Evolutionary conservation across 2,113 vertebrate genomes (phyloP).

Genomic region (Siphamia tubifer): DNA sequence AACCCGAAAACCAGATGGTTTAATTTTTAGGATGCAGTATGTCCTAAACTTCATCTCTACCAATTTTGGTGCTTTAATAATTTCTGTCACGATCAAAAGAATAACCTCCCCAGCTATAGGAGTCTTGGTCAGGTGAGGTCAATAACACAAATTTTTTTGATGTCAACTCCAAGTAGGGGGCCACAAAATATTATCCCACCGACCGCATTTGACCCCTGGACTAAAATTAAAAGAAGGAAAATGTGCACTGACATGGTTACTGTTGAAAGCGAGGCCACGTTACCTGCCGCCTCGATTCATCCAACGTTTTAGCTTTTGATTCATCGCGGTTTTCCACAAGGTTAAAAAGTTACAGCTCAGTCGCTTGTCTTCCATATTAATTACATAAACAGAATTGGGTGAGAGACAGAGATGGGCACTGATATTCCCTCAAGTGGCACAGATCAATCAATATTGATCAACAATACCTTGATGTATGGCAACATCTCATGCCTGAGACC

Average conservation of each 20-base stretch:
- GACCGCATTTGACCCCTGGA: no score
- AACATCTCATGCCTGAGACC: slow-evolving; percentile 62
- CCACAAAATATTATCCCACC: no score
- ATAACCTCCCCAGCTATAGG: no score
- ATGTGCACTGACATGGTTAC: neutral
- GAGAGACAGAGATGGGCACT: slow-evolving; percentile 41
- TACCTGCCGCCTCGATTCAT: slow-evolving; percentile 8
- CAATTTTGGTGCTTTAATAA: no score
- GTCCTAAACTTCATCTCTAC: no score
- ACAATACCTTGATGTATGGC: slow-evolving; percentile 70
- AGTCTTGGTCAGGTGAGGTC: no score
- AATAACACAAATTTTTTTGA: no score
- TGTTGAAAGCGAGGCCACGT: neutral
- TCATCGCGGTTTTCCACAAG: slow-evolving; percentile 54
- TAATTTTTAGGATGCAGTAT: no score
- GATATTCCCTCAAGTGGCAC: slow-evolving; percentile 55
- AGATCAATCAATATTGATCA: slow-evolving; percentile 74
- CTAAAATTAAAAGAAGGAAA: no score
- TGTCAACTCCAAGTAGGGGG: no score
- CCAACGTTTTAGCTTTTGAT: slow-evolving; percentile 29
- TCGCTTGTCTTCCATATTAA: slow-evolving; percentile 67
- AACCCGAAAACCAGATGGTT: no score
- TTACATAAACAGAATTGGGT: slow-evolving; percentile 42
- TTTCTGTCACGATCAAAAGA: no score
- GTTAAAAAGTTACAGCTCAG: slow-evolving; percentile 65